Evolutionary conservation across 2,797 vertebrate species (phyloP).

Genomic region (Graptemys geographica): DNA sequence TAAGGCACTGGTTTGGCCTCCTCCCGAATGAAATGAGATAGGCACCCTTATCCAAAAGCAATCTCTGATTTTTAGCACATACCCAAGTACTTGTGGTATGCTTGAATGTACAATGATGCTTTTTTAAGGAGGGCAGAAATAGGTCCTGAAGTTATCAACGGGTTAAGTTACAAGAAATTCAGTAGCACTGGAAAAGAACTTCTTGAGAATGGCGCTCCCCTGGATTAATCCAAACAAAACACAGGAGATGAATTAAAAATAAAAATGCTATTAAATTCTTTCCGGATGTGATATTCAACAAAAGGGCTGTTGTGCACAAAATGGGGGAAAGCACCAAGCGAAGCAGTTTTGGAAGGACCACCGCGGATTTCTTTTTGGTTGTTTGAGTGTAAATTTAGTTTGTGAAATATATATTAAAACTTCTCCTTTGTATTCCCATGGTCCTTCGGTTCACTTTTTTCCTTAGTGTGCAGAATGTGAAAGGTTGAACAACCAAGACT

Average conservation of each 20-base stretch:
- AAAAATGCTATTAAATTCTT: slow-evolving; percentile 74
- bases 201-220: background rate
- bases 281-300: slow-evolving; percentile 73
- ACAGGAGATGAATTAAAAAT: slow-evolving; percentile 75
- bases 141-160: slow-evolving; percentile 23
- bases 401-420: fast-evolving
- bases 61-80: background rate
- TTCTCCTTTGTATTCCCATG: background rate
- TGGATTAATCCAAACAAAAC: slow-evolving; percentile 64
- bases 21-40: background rate
- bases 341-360: slow-evolving; percentile 50
- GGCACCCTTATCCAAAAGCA: background rate
- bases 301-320: slow-evolving; percentile 56
- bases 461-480: background rate
- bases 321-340: slow-evolving; percentile 15
- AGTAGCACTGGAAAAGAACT: slow-evolving; percentile 58
- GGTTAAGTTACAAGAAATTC: slow-evolving; percentile 52
- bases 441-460: background rate
- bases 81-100: background rate
- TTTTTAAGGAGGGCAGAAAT: background rate
- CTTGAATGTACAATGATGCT: background rate
- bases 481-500: background rate
- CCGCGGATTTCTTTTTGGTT: slow-evolving; percentile 41
- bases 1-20: background rate
- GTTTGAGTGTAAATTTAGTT: background rate